Conservation (phyloP, 2,797 vertebrate species). For the Crax fasciolata region DNA sequence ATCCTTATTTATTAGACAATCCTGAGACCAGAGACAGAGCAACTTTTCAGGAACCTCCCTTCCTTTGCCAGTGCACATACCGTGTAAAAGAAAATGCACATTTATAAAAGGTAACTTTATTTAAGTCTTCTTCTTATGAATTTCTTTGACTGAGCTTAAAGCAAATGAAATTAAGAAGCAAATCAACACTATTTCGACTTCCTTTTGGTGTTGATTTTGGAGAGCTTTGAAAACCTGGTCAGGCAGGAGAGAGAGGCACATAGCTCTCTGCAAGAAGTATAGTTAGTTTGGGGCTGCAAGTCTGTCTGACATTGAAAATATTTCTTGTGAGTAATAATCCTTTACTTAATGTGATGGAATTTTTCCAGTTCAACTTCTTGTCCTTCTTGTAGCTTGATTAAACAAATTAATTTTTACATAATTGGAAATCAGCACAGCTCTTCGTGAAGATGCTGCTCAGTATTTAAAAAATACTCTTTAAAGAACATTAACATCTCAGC, state of each 20-base stretch:
- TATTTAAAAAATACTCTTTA: constrained; percentile 46
- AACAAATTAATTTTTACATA: constrained; percentile 70
- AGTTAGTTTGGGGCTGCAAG: constrained; percentile 38
- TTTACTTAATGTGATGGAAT: constrained; percentile 54
- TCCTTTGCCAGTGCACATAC: constrained; percentile 21
- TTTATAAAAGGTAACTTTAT: not conserved
- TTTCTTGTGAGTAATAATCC: constrained; percentile 65
- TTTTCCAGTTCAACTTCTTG: constrained; percentile 59
- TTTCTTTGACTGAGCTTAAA: constrained; percentile 19
- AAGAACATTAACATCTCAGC: constrained; percentile 29
- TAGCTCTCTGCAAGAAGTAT: not conserved
- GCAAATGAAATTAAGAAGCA: constrained; percentile 1
- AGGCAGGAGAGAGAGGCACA: not conserved
- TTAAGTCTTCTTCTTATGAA: constrained; percentile 3
- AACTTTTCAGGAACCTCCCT: constrained; percentile 5
- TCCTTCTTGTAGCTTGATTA: constrained; percentile 65
- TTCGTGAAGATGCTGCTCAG: constrained; percentile 39
- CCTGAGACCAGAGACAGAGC: not conserved
- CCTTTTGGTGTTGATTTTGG: not conserved
- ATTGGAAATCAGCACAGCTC: constrained; percentile 32
- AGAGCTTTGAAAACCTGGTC: not conserved
- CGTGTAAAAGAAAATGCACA: constrained; percentile 9
- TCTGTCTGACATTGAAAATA: constrained; percentile 52
- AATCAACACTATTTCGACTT: not conserved
- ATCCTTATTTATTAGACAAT: constrained; percentile 8